These are phyloP conservation scores for Apotomis betuletana DNA, from an alignment of 2,888 invertebrate species.

Conservation along the genomic window DNA sequence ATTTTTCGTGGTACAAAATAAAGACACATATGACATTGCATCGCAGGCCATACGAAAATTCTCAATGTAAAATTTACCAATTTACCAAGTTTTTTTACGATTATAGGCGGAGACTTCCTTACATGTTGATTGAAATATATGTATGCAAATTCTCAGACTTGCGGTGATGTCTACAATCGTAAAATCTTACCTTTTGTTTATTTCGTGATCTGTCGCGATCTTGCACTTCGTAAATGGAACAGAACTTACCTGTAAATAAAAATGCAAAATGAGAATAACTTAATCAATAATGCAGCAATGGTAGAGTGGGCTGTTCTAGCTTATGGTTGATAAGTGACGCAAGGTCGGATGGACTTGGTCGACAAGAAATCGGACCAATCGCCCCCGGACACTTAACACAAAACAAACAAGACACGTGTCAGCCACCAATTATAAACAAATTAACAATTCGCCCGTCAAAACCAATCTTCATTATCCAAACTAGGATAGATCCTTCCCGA, in stretches of 20 bases:
- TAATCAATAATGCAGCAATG: background rate
- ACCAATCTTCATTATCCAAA: slow-evolving; percentile 57
- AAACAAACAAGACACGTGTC: slow-evolving; percentile 54
- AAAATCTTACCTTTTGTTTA: slow-evolving; percentile 17
- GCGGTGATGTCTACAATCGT: background rate
- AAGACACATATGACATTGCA: too few species aligned
- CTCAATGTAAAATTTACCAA: background rate
- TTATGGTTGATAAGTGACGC: background rate
- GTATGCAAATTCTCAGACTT: slow-evolving; percentile 2
- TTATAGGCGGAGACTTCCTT: slow-evolving; percentile 7
- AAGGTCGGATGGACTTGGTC: background rate
- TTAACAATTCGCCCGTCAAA: slow-evolving; percentile 66
- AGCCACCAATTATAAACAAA: slow-evolving; percentile 71
- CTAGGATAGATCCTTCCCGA: slow-evolving; percentile 46
- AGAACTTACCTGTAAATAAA: slow-evolving; percentile 34
- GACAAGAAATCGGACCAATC: slow-evolving; percentile 20
- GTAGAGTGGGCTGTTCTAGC: background rate
- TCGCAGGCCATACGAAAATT: too few species aligned
- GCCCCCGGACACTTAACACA: slow-evolving; percentile 44
- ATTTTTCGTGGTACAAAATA: background rate
- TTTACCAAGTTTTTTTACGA: slow-evolving; percentile 30
- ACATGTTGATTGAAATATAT: background rate
- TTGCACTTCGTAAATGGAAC: background rate
- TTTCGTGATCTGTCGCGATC: background rate
- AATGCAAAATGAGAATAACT: background rate